Evolutionary conservation across 1,140 invertebrate genomes (phyloP).

Genomic region (Drosophila azteca): DNA sequence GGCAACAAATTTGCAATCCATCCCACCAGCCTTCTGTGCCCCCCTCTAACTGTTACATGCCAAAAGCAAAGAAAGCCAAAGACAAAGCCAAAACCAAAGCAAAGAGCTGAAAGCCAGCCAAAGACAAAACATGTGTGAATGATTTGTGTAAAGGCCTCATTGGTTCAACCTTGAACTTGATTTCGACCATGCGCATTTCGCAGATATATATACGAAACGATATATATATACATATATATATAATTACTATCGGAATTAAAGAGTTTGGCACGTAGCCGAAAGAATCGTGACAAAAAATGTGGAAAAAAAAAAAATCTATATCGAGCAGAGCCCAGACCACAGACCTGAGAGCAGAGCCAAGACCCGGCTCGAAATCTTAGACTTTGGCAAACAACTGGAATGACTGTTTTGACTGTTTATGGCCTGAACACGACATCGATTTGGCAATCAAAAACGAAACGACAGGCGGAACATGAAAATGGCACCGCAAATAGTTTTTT

Average conservation of each 20-base stretch:
- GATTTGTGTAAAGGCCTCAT: slow-evolving; percentile 10
- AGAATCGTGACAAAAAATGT: slow-evolving; percentile 74
- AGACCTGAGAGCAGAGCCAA: background rate
- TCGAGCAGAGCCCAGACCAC: slow-evolving; percentile 11
- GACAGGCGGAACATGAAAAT: slow-evolving; percentile 44
- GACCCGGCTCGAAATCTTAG: background rate
- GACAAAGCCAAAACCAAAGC: no score
- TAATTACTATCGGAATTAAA: slow-evolving; percentile 47
- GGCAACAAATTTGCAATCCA: slow-evolving; percentile 17
- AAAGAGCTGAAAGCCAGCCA: no score
- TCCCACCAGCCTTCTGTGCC: no score
- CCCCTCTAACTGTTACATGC: slow-evolving; percentile 16
- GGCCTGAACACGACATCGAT: slow-evolving; percentile 52
- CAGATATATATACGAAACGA: slow-evolving; percentile 4
- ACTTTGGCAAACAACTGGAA: slow-evolving; percentile 20
- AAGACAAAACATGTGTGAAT: background rate
- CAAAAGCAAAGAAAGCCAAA: no score
- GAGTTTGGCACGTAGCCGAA: slow-evolving; percentile 58
- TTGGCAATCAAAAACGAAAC: slow-evolving; percentile 49
- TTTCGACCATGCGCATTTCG: slow-evolving; percentile 10
- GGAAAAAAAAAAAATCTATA: slow-evolving; percentile 19
- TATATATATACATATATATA: slow-evolving; percentile 36
- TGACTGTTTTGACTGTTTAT: slow-evolving; percentile 51
- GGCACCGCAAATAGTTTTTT: slow-evolving; percentile 42
- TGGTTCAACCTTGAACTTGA: slow-evolving; percentile 68